These are phyloP conservation scores for Mormoops blainvillei DNA, from an alignment of 2,113 vertebrate species.

Conservation along the genomic window DNA sequence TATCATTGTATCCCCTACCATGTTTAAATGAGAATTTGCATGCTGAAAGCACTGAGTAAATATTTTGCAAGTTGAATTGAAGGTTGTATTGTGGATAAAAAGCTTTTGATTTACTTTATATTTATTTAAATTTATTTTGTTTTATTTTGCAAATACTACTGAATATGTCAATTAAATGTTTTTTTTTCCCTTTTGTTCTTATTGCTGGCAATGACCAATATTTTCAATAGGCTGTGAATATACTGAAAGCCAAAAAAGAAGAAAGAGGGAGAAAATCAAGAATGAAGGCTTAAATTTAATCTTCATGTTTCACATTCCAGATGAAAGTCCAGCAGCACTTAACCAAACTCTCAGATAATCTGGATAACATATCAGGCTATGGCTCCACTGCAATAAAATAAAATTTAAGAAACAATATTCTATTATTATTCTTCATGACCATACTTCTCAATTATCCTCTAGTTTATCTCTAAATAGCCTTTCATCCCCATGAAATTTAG, in stretches of 20 bases:
- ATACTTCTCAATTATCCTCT: background rate
- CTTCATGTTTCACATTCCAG: background rate
- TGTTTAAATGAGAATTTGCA: background rate
- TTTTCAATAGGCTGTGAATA: background rate
- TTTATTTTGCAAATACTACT: constrained; percentile 29
- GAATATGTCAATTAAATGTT: background rate
- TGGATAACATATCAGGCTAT: background rate
- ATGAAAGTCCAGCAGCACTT: background rate
- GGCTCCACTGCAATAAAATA: background rate
- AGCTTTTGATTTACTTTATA: background rate
- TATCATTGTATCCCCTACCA: background rate
- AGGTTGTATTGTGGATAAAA: background rate
- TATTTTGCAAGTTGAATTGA: background rate
- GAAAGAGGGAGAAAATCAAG: background rate
- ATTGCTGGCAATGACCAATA: background rate
- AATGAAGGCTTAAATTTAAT: background rate
- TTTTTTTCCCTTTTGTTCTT: background rate
- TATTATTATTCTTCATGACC: background rate
- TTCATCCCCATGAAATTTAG: background rate
- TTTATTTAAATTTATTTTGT: background rate
- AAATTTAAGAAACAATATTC: background rate
- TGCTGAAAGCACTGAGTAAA: background rate
- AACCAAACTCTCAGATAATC: background rate
- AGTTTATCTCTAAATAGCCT: background rate
- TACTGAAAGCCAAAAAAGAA: background rate